phyloP scores from a whole-genome alignment of 2,888 invertebrate genomes.

The Archips xylosteana region DNA sequence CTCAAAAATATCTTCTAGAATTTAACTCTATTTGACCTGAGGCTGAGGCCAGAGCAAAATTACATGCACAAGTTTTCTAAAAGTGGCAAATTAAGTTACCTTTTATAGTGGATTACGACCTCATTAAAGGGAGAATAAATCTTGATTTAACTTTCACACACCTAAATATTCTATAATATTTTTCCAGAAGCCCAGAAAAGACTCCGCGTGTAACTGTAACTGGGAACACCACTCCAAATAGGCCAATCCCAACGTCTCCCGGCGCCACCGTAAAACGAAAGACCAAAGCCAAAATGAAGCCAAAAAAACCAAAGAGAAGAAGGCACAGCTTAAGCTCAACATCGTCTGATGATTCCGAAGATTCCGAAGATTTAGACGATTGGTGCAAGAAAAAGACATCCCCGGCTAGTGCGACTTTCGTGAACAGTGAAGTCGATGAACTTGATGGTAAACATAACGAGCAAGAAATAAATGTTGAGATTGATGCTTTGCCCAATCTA shows the following conservation, averaged over 20 bases:
- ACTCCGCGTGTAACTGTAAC: background rate
- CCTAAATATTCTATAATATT: too few relatives aligned
- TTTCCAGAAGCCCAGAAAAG: slow-evolving; percentile 13
- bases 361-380: slow-evolving; percentile 6
- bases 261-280: background rate
- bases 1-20: too few relatives aligned
- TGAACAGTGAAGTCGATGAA: slow-evolving; percentile 11
- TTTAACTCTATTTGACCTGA: too few relatives aligned
- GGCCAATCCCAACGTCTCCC: background rate
- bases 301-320: slow-evolving; percentile 2
- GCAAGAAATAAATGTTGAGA: slow-evolving; percentile 44
- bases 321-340: background rate
- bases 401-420: background rate
- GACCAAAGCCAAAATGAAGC: background rate
- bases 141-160: too few relatives aligned
- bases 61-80: too few relatives aligned
- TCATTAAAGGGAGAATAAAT: too few relatives aligned
- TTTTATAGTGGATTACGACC: too few relatives aligned
- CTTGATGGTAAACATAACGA: background rate
- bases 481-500: slow-evolving; percentile 49
- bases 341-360: background rate
- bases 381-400: background rate
- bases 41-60: too few relatives aligned
- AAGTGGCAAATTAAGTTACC: too few relatives aligned
- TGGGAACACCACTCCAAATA: background rate